Evolutionary conservation across 2,113 vertebrate species (phyloP).

Genomic region (Picathartes gymnocephalus): DNA sequence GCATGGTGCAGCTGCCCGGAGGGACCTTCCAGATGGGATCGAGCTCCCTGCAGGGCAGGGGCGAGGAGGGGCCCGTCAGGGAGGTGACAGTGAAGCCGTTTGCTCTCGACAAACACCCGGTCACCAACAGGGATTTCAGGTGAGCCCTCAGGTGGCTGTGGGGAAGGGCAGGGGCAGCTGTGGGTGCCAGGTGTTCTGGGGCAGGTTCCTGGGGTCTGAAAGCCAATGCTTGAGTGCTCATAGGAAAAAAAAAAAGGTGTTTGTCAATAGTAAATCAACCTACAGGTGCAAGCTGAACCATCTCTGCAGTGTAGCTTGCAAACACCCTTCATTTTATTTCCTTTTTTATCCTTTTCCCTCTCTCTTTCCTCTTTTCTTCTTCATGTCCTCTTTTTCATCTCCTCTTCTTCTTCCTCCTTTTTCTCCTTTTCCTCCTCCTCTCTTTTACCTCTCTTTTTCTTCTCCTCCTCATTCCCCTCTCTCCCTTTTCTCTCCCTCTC

Average conservation of each 20-base stretch:
- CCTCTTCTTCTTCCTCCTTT: no score
- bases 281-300: fast-evolving
- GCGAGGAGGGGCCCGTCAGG: slow-evolving; percentile 75
- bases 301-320: neutral
- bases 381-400: no score
- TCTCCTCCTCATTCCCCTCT: neutral
- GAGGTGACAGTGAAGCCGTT: slow-evolving; percentile 70
- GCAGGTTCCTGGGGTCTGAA: neutral
- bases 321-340: fast-evolving
- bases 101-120: slow-evolving; percentile 80
- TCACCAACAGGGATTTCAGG: slow-evolving; percentile 91
- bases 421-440: neutral
- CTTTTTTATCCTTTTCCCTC: fast-evolving
- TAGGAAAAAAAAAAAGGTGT: neutral
- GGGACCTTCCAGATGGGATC: slow-evolving; percentile 83
- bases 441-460: no score
- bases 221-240: fast-evolving
- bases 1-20: slow-evolving; percentile 77
- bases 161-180: fast-evolving
- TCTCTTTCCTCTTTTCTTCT: neutral
- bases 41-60: slow-evolving; percentile 67
- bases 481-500: no score
- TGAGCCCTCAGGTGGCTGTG: neutral
- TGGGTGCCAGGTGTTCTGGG: fast-evolving
- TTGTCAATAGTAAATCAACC: neutral